Percentiles rank a stretch among this genome's conserved stretches.
Conservation (phyloP, 2,888 invertebrate species). For the Andrena camellia region DNA sequence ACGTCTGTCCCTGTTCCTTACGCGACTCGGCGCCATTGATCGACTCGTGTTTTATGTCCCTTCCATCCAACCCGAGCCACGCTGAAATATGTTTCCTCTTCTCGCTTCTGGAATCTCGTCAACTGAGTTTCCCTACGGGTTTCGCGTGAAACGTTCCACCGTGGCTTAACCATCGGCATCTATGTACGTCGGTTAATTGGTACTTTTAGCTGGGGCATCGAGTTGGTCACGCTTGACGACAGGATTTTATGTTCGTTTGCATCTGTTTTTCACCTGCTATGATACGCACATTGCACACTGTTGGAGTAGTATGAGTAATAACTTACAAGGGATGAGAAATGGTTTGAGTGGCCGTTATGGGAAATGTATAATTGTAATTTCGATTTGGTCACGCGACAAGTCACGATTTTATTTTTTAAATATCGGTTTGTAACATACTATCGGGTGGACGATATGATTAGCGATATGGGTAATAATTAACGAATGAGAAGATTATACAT, state of each 20-base stretch:
- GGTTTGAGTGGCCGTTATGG: background rate
- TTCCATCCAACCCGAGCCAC: constrained; percentile 41
- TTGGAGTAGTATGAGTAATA: background rate
- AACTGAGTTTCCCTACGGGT: constrained; percentile 1
- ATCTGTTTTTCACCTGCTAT: background rate
- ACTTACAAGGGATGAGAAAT: background rate
- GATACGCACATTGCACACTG: background rate
- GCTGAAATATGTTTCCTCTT: constrained; percentile 58
- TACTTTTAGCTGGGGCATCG: background rate
- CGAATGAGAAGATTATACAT: no score
- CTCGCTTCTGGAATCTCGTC: constrained; percentile 30
- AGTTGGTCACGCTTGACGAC: background rate
- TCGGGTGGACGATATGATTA: no score
- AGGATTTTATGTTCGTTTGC: background rate
- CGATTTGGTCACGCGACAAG: no score
- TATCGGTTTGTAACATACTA: no score
- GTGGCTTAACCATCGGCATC: constrained; percentile 11
- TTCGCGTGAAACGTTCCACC: constrained; percentile 21
- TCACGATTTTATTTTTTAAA: no score
- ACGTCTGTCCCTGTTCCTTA: constrained; percentile 24
- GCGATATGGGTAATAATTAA: no score
- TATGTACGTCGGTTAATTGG: constrained; percentile 6
- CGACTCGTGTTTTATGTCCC: constrained; percentile 62
- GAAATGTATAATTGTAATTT: no score
- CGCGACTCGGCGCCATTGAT: constrained; percentile 51